Base-by-base conservation (phyloP, 2,797 vertebrate genomes). In the Pitangus sulphuratus region DNA sequence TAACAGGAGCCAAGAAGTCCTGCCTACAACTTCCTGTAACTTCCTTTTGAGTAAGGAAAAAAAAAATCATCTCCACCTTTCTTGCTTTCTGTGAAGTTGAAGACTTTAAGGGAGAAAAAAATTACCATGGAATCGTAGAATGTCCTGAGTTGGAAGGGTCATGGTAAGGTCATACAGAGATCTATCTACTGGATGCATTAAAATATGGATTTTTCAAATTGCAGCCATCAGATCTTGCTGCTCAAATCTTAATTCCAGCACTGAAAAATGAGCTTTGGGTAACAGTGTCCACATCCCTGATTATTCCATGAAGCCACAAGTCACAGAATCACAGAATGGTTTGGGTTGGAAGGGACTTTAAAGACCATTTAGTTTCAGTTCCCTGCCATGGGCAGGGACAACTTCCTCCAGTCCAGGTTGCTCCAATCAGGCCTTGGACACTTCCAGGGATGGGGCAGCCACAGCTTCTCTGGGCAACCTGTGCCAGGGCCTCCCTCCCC, bases 321-420 rank as follows among this genome's bases (percentile, higher is more conserved):
- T 25, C 48, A 50, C 47, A 48, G 47, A 50, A 76, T 17, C 5
- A n/a, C 31, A 13, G 50, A 51, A 22, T 6, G 24, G 14, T 51
- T 26, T 57, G 57, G 24, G 20, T 11, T 33, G 16, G 42, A 76
- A 18, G 2, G 24, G 16, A 44, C 8, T 12, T 19, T 13, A 8
- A 33, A 70, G 11, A 12, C 12, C 2, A 0, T 5, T 17, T 56
- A 6, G 3, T 50, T 70, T 8, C 35, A n/a, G 0, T 2, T 1
- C 11, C 22, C 4, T 37, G 18, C 31, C 22, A 48, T 7, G 11
- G 26, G 22, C 40, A 61, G 40, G 47, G 47, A 42, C 26, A 44
- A 4, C 4, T 76, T 9, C n/a, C 50, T 16, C 24, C 6, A 7
- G 5, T 6, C n/a, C 79, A 62, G 9, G 1, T 0, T 50, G 11